Evolutionary conservation across 2,113 vertebrate species (phyloP).

Genomic region (Peromyscus maniculatus): DNA sequence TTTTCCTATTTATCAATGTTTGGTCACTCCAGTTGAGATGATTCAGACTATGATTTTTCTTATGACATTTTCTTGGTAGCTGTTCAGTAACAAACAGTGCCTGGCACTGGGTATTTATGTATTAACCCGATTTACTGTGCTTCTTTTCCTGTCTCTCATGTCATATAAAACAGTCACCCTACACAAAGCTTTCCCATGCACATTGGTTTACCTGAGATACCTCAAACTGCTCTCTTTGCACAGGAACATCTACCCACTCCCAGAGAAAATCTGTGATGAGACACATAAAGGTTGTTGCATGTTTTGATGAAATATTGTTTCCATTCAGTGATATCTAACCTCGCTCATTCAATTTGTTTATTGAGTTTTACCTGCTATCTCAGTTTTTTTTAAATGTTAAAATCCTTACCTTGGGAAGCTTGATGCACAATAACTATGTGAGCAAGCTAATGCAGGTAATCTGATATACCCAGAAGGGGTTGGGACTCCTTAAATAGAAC

Average conservation of each 20-base stretch:
- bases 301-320: background rate
- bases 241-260: too few relatives aligned
- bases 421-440: background rate
- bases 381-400: background rate
- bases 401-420: background rate
- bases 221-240: background rate
- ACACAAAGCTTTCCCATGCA: background rate
- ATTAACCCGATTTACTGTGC: rapidly evolving
- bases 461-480: background rate
- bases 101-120: background rate
- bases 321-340: background rate
- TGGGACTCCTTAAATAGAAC: background rate
- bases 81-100: background rate
- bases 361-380: too few relatives aligned
- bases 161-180: background rate
- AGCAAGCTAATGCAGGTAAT: background rate
- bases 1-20: background rate
- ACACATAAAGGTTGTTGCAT: background rate
- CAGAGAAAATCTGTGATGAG: background rate
- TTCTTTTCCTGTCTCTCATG: background rate
- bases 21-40: background rate
- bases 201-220: too few relatives aligned
- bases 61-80: background rate
- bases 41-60: background rate
- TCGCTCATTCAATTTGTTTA: background rate